Base-by-base conservation (phyloP, 2,888 invertebrate species). In the Eupithecia subfuscata region DNA sequence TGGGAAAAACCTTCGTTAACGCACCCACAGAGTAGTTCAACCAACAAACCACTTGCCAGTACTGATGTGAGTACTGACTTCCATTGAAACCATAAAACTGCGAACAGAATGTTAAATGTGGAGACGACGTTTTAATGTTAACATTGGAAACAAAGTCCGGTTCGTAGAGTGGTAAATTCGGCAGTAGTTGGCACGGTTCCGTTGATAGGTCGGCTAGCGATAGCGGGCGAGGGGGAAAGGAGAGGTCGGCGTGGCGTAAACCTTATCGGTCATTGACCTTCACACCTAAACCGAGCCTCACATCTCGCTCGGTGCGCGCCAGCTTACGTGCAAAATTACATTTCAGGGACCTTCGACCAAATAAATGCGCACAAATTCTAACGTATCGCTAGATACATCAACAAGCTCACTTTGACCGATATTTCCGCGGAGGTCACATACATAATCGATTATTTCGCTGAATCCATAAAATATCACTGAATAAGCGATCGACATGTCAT, bases 251-350 rank as follows among this genome's bases (percentile, higher is more conserved):
- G 87, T 88, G 88, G 88, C 90, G 88, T 89, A 85, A 90, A 89
- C 90, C 92, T 94, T 94, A 94, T 94, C 94, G 93, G 94, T 92
- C 94, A 93, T 91, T 90, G 92, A 94, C 93, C 94, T 93, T 93
- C 91, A 89, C 92, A 93, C 93, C 93, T 94, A 92, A 91, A 92
- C 89, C 82, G 93, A 92, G 94, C 93, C 94, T 90, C 93, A 88
- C 91, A 93, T 92, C 93, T 91, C 91, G 88, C 85, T 86, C 85
- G 84, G 82, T 81, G 87, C 84, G 86, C 88, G 84, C 88, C 68
- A 68, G 86, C 84, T 86, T 73, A 86, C 85, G 85, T 87, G 82
- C 84, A 87, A 73, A 76, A 76, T 76, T 83, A 85, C 85, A 87
- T 86, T 90, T 89, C 86, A 88, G 88, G 87, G 85, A 86, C 85